Percentiles rank a stretch among this genome's conserved stretches.
Conservation (phyloP, 2,797 vertebrate genomes). For the Tinamus major region DNA sequence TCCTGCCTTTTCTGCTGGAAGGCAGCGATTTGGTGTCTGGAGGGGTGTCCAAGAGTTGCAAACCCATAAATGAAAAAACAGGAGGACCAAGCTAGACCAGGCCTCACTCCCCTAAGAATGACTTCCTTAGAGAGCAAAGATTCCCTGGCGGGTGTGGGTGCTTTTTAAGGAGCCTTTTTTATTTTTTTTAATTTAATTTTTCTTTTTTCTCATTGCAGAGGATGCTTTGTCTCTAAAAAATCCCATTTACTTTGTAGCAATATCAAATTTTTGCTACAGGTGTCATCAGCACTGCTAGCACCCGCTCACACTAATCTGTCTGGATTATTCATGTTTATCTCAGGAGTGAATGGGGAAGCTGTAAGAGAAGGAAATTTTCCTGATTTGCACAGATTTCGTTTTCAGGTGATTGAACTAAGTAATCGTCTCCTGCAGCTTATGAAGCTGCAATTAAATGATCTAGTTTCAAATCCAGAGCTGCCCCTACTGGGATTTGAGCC, state of each 20-base stretch:
- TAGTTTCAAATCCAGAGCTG: conserved; percentile 12
- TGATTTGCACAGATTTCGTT: background rate
- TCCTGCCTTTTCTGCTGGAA: background rate
- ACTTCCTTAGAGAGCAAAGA: background rate
- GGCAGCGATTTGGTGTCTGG: background rate
- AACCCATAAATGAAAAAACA: too few relatives aligned
- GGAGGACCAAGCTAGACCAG: background rate
- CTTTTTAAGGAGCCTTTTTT: background rate
- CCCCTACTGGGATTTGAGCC: conserved; percentile 16
- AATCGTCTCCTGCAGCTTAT: background rate
- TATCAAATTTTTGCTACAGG: background rate
- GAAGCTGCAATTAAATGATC: background rate
- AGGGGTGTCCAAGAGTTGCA: background rate
- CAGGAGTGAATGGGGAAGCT: accelerated
- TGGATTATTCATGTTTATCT: background rate
- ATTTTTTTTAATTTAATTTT: background rate
- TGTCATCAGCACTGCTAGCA: background rate
- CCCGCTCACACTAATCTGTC: background rate
- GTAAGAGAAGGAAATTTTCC: background rate
- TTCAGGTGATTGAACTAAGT: conserved; percentile 18
- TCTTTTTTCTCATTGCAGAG: background rate
- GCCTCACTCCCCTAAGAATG: accelerated
- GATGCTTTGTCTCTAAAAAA: background rate
- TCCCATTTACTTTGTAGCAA: accelerated
- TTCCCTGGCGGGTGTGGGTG: background rate